Percentiles rank a stretch among this genome's conserved stretches.
phyloP scores from a whole-genome alignment of 30 jellyfish, hydroid and myxozoan species.

The Pelagia noctiluca region DNA sequence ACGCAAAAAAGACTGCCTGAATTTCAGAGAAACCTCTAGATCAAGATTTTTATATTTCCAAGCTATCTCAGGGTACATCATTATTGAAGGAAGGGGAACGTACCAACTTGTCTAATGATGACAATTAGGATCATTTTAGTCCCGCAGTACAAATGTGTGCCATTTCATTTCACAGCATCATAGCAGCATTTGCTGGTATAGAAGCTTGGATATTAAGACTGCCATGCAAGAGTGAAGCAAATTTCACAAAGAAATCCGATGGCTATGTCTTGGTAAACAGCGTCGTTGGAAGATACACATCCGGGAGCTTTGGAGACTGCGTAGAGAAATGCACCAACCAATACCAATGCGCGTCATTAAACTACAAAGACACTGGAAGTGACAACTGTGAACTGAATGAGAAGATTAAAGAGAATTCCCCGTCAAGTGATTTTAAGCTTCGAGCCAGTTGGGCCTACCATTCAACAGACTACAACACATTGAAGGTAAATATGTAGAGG shows the following conservation, averaged over 20 bases:
- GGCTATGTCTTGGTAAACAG: conserved; percentile 18
- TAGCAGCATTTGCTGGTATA: not conserved
- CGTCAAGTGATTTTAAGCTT: not conserved
- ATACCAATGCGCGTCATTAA: not conserved
- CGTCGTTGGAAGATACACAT: not conserved
- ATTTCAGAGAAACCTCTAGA: too few relatives aligned
- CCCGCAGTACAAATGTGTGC: too few relatives aligned
- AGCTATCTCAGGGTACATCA: too few relatives aligned
- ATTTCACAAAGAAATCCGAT: not conserved
- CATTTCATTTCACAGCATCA: not conserved
- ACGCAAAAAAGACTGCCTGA: too few relatives aligned
- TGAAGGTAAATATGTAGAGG: conserved; percentile 1
- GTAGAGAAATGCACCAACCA: not conserved
- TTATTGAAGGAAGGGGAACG: too few relatives aligned
- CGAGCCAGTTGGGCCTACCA: conserved; percentile 13
- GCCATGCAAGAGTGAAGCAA: conserved; percentile 13
- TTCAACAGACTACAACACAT: not conserved
- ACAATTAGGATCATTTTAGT: too few relatives aligned
- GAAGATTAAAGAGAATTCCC: not conserved
- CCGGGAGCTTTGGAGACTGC: not conserved
- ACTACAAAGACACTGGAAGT: not conserved
- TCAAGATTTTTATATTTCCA: too few relatives aligned
- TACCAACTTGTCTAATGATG: too few relatives aligned
- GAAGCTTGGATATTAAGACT: conserved; percentile 14
- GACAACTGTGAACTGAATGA: conserved; percentile 10